Percentiles rank a stretch among this genome's conserved stretches.
These are phyloP conservation scores for Caenorhabditis sp. DNA, from an alignment of 2,888 invertebrate genomes.

Conservation along the genomic window DNA sequence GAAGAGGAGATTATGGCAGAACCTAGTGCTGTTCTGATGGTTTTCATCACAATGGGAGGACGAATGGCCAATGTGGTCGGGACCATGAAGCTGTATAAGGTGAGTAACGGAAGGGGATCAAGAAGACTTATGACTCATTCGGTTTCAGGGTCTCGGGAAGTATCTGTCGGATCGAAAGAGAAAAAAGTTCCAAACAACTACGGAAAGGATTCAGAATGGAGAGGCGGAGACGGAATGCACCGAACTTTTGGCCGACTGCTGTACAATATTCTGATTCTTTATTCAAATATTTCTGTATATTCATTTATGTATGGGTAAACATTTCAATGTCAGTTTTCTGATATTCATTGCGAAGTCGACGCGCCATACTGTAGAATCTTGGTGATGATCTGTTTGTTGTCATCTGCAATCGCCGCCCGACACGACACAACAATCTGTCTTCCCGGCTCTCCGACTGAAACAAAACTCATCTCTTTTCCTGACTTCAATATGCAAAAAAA, in stretches of 20 bases:
- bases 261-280: slow-evolving; percentile 64
- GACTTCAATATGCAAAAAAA: neutral
- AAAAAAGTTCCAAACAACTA: slow-evolving; percentile 73
- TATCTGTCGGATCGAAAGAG: slow-evolving; percentile 71
- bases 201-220: slow-evolving; percentile 73
- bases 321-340: neutral
- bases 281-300: neutral
- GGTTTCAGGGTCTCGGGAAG: slow-evolving; percentile 72
- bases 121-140: neutral
- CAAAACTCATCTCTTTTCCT: neutral
- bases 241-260: slow-evolving; percentile 72
- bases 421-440: slow-evolving; percentile 77
- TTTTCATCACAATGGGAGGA: slow-evolving; percentile 73
- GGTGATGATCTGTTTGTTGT: slow-evolving; percentile 75
- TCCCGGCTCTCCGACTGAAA: slow-evolving; percentile 75
- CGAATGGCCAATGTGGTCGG: slow-evolving; percentile 74
- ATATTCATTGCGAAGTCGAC: slow-evolving; percentile 1
- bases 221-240: slow-evolving; percentile 74
- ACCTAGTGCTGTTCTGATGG: slow-evolving; percentile 59
- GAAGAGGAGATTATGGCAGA: slow-evolving; percentile 44
- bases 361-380: slow-evolving; percentile 73
- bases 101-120: neutral
- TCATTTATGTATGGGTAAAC: slow-evolving; percentile 7
- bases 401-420: slow-evolving; percentile 76
- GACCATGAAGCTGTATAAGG: slow-evolving; percentile 75